Conservation (phyloP, 2,113 vertebrate species). For the Campylomormyrus numenius region DNA sequence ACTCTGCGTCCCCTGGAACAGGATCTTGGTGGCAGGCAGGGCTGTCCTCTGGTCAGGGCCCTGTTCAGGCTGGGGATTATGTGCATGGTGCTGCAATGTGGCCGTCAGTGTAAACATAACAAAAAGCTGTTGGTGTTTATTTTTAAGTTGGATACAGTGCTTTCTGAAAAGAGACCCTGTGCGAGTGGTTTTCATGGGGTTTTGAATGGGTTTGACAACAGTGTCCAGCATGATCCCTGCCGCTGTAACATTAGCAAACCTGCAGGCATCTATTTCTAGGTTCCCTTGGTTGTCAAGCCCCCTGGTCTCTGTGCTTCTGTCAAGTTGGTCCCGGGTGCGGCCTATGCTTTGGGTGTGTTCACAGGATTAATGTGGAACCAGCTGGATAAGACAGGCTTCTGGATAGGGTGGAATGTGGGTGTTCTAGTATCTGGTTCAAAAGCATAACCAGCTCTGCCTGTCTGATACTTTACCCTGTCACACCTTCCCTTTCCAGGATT, state of each 20-base stretch:
- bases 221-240: background rate
- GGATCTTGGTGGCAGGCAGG: slow-evolving; percentile 1
- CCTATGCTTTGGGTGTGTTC: background rate
- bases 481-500: background rate
- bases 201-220: background rate
- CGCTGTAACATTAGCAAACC: background rate
- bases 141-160: background rate
- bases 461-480: background rate
- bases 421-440: background rate
- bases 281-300: background rate
- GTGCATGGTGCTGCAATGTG: background rate
- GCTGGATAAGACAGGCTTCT: background rate
- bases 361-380: background rate
- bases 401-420: background rate
- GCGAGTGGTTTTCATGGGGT: background rate
- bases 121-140: background rate
- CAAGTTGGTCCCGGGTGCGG: background rate
- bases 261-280: background rate
- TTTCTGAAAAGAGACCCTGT: background rate
- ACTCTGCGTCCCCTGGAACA: slow-evolving; percentile 13
- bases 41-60: background rate
- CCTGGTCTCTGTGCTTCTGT: background rate
- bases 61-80: background rate
- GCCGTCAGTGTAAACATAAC: background rate
- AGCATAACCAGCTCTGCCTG: background rate